Percentiles rank a stretch among this genome's conserved stretches.
These are phyloP conservation scores for Sylvia atricapilla DNA, from an alignment of 2,113 vertebrate species.

Conservation along the genomic window DNA sequence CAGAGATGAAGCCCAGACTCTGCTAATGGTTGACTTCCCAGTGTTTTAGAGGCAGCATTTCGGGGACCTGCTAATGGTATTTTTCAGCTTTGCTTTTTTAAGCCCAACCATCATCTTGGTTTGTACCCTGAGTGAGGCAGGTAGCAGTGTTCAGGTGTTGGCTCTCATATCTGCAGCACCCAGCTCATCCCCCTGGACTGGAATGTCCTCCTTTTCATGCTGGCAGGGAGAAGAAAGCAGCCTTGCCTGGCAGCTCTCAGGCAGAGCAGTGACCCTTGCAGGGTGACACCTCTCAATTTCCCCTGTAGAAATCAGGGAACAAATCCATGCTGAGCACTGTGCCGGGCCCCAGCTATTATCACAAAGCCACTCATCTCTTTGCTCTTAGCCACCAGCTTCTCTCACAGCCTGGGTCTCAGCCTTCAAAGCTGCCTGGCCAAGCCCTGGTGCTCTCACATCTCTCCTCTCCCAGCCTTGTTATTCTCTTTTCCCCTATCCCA, in stretches of 20 bases:
- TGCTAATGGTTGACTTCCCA: conserved; percentile 15
- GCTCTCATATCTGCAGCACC: not conserved
- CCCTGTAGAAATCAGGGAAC: not conserved
- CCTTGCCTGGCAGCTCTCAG: not conserved
- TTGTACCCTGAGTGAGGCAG: not conserved
- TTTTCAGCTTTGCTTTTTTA: not conserved
- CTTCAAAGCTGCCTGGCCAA: not conserved
- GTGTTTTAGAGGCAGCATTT: not conserved
- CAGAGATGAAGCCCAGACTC: conserved; percentile 17
- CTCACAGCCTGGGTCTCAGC: not conserved
- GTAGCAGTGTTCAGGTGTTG: not conserved
- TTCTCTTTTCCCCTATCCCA: not conserved
- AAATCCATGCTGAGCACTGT: accelerated
- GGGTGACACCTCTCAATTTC: not conserved
- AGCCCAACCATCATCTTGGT: not conserved
- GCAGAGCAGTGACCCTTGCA: not conserved
- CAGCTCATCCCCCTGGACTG: not conserved
- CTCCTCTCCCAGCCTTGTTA: not conserved
- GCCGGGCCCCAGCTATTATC: not conserved
- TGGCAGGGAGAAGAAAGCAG: not conserved
- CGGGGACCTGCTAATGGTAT: not conserved
- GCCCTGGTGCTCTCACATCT: not conserved
- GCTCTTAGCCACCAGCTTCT: not conserved
- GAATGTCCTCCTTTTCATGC: not conserved
- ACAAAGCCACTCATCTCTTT: not conserved